Evolutionary conservation across 2,113 vertebrate species (phyloP), one percentile per base, ranked within the genome.

Genomic region (Marmota flaviventris): DNA sequence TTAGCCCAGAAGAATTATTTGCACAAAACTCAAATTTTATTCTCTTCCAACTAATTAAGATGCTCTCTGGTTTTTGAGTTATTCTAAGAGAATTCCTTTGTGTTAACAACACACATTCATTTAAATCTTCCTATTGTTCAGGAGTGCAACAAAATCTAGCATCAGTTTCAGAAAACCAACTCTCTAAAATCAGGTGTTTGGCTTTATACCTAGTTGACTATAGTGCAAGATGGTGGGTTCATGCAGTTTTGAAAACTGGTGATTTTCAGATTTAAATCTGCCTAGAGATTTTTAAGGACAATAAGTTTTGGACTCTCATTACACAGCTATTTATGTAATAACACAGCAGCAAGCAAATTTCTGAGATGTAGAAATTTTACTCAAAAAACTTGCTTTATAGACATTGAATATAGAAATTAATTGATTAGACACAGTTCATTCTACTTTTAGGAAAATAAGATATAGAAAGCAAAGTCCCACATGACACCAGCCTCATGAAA

Each of bases 231-330:
- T 32, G 61, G 17, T 29, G 9, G 18, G 1, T 81, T 77, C 81
- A 82, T 8, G n/a, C 2, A 45, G 63, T 69, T 96, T 83, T 81
- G 32, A 96, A 89, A 94, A 32, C 18, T 58, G 45, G 48, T 84
- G 51, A 25, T 81, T 77, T 51, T 61, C 18, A 48, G 32, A 91
- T 85, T 89, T 85, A 83, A 95, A 86, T n/a, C 12, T 27, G 6
- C 45, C 51, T 25, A 39, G 45, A 9, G 32, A 82, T 58, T 73
- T 45, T 95, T 29, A 27, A 20, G 73, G 73, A 94, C 85, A 93
- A 34, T 86, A 87, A 84, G 22, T 25, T 81, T 93, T 42, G 32
- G 14, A 10, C 17, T 95, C 67, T 88, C 56, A 56, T 8, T 85
- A 42, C 2, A 84, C 5, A 6, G 16, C 29, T 61, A 2, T 4